These are phyloP conservation scores for Nineta flava DNA, from an alignment of 2,888 invertebrate genomes.

Conservation along the genomic window DNA sequence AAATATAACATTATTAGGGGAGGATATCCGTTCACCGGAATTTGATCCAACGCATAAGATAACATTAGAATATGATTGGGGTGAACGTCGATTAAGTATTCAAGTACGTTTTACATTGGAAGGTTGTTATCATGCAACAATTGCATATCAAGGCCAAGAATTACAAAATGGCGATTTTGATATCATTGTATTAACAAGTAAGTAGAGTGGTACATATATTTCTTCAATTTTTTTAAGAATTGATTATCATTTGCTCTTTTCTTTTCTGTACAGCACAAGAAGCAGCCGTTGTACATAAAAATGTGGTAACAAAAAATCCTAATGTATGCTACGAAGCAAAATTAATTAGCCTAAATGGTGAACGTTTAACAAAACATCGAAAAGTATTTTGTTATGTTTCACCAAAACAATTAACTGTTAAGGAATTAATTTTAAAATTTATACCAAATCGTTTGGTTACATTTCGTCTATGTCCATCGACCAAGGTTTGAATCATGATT, in stretches of 20 bases:
- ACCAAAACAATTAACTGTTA: slow-evolving; percentile 80
- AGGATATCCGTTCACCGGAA: slow-evolving; percentile 19
- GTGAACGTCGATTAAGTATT: slow-evolving; percentile 60
- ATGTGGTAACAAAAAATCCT: slow-evolving; percentile 69
- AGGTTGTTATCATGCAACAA: slow-evolving; percentile 67
- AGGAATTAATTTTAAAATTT: slow-evolving; percentile 84
- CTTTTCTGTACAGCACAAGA: slow-evolving; percentile 41
- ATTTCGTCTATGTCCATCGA: slow-evolving; percentile 84
- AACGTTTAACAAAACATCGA: slow-evolving; percentile 54
- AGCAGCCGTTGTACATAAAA: slow-evolving; percentile 71
- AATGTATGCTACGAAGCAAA: slow-evolving; percentile 78
- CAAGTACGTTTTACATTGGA: slow-evolving; percentile 63
- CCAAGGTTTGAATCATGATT: slow-evolving; percentile 46
- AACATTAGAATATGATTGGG: slow-evolving; percentile 56
- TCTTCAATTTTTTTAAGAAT: no score
- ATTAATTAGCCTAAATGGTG: slow-evolving; percentile 42
- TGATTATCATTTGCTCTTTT: no score
- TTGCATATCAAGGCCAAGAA: slow-evolving; percentile 56
- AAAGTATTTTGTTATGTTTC: slow-evolving; percentile 83
- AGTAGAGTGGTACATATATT: slow-evolving; percentile 21
- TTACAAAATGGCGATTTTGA: slow-evolving; percentile 83
- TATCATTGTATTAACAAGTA: slow-evolving; percentile 78
- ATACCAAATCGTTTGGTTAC: slow-evolving; percentile 84
- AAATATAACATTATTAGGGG: slow-evolving; percentile 42
- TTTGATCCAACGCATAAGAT: slow-evolving; percentile 26